Conservation (phyloP, 2,113 vertebrate species). For the Rattus norvegicus region DNA sequence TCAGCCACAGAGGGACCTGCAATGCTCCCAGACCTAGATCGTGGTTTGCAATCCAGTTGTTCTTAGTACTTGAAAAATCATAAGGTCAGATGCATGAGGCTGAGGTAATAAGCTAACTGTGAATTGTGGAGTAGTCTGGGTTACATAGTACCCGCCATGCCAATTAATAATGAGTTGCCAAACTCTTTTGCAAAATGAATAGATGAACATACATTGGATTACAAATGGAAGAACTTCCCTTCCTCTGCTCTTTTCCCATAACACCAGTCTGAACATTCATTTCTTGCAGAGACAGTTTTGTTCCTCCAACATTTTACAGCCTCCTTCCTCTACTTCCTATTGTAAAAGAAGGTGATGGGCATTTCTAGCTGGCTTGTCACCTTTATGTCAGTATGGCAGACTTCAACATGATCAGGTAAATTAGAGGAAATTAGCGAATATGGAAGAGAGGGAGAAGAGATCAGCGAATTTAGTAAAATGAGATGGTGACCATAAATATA, state of each 20-base stretch:
- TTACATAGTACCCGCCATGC: not conserved
- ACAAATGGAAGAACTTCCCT: not conserved
- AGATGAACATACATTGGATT: not conserved
- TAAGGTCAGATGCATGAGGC: not conserved
- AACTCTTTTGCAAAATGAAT: not conserved
- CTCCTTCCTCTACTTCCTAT: not conserved
- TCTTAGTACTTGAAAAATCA: not conserved
- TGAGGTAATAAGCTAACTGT: not conserved
- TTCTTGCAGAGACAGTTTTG: not conserved
- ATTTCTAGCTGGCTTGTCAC: not conserved
- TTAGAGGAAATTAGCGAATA: not conserved
- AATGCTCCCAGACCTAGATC: not conserved
- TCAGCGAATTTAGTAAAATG: not conserved
- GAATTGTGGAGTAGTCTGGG: not conserved
- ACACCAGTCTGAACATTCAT: not conserved
- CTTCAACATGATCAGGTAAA: not conserved
- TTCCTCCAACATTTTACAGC: not conserved
- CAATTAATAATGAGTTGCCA: not conserved
- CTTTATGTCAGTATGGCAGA: not conserved
- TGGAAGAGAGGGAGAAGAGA: not conserved
- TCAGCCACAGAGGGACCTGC: not conserved
- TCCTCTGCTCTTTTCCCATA: not conserved
- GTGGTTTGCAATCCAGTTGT: not conserved
- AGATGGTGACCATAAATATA: not conserved
- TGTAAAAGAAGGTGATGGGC: too few relatives aligned